A percentile compares a stretch with the other conserved stretches of the same genome.
These are phyloP conservation scores for Thalassarche chlororhynchos DNA, from an alignment of 2,113 vertebrate genomes.

Conservation along the genomic window DNA sequence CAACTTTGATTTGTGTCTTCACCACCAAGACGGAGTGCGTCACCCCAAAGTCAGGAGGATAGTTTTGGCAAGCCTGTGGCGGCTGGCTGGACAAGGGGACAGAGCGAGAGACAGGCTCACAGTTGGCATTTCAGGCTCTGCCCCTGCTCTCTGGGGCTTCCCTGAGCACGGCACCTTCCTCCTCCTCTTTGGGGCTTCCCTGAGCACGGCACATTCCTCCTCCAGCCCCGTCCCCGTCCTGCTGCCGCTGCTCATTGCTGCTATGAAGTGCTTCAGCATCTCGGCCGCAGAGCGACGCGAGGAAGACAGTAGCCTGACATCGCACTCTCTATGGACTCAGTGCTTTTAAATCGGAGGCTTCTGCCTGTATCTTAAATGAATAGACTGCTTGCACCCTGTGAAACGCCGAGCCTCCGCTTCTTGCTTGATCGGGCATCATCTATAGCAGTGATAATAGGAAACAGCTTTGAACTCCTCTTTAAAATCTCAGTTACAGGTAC, in stretches of 20 bases:
- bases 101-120: not conserved
- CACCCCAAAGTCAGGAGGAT: not conserved
- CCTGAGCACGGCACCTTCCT: no score
- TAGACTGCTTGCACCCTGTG: not conserved
- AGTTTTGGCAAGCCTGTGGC: not conserved
- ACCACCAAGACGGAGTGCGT: accelerated
- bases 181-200: not conserved
- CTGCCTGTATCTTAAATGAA: no score
- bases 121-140: not conserved
- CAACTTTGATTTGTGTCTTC: accelerated
- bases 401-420: not conserved
- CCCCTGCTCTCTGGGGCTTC: not conserved
- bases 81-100: not conserved
- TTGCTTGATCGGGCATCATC: not conserved
- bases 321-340: accelerated
- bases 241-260: not conserved
- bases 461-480: not conserved
- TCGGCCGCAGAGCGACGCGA: accelerated
- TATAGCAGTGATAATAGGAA: not conserved
- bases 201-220: not conserved
- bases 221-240: not conserved
- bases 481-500: not conserved
- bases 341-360: no score
- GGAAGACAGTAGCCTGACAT: not conserved
- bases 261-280: not conserved